phyloP scores from a whole-genome alignment of 2,113 vertebrate species.

The Helogale parvula region DNA sequence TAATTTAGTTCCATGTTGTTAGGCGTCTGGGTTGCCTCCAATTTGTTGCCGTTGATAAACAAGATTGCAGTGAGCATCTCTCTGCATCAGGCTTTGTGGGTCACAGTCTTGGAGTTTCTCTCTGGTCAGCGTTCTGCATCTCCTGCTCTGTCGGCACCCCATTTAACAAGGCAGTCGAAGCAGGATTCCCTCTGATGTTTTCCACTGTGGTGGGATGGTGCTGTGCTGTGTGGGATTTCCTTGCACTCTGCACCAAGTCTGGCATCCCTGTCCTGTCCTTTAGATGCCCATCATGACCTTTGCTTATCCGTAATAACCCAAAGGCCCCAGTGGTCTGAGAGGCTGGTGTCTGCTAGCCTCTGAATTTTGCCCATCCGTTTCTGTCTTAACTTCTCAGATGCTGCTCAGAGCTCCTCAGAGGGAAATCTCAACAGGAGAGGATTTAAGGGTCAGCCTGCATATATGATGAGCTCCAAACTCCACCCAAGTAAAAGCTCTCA shows the following conservation, averaged over 20 bases:
- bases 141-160: neutral
- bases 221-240: neutral
- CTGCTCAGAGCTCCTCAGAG: neutral
- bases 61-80: neutral
- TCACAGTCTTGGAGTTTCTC: neutral
- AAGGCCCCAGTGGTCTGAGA: neutral
- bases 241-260: neutral
- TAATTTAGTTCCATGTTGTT: neutral
- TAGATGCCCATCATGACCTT: neutral
- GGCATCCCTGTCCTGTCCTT: neutral
- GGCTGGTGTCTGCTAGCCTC: neutral
- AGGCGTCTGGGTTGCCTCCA: neutral
- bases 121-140: no score
- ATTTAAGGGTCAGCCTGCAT: neutral
- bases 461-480: neutral
- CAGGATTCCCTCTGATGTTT: neutral
- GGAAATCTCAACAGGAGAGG: neutral
- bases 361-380: neutral
- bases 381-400: neutral
- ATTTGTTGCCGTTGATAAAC: neutral
- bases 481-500: accelerated
- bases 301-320: neutral
- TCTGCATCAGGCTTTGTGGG: neutral
- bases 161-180: neutral
- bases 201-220: accelerated